phyloP scores from a whole-genome alignment of 92 coral and sea anemone species.

The Metridium senile region DNA sequence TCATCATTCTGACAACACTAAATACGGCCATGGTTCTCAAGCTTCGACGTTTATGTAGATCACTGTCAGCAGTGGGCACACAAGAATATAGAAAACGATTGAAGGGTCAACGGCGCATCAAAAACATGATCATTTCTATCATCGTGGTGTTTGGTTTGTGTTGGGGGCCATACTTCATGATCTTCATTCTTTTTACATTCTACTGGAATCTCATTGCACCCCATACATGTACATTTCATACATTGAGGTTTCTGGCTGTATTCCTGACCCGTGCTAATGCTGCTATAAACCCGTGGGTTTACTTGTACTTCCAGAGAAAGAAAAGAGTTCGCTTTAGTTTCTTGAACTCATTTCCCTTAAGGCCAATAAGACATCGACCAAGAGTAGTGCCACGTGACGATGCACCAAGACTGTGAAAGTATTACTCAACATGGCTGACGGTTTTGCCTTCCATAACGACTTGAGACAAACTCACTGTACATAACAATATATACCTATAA shows the following conservation, averaged over 20 bases:
- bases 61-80: neutral
- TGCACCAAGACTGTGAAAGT: no score
- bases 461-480: no score
- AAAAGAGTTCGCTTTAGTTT: neutral
- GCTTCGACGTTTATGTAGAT: neutral
- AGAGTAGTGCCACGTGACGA: neutral
- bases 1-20: slow-evolving; percentile 1
- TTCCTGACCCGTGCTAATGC: slow-evolving; percentile 23
- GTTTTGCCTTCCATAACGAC: no score
- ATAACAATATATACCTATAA: no score
- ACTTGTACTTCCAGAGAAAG: neutral
- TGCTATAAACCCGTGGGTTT: slow-evolving; percentile 33
- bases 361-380: neutral
- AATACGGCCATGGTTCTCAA: slow-evolving; percentile 9
- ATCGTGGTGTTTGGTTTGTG: slow-evolving; percentile 7
- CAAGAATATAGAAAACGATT: neutral
- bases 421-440: no score
- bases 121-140: slow-evolving; percentile 3
- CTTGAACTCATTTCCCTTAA: neutral
- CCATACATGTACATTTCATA: neutral
- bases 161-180: slow-evolving; percentile 14
- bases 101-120: slow-evolving; percentile 5
- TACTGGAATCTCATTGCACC: neutral
- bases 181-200: neutral
- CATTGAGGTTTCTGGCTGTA: slow-evolving; percentile 8